Evolutionary conservation across 1,140 invertebrate genomes (phyloP), one percentile per base, ranked within the genome.

Genomic region (Riptortus pedestris): DNA sequence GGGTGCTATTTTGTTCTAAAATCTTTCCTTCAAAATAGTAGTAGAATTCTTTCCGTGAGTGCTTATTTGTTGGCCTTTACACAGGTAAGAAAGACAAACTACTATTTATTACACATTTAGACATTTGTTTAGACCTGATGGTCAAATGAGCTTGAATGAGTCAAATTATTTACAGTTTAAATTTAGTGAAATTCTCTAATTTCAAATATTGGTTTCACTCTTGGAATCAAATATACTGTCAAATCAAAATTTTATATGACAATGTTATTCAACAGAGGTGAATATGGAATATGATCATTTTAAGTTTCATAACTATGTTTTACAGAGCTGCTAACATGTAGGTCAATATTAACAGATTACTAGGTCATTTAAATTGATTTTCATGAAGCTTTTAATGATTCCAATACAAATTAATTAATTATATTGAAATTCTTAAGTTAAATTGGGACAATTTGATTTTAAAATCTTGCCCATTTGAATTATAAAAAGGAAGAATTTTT

Each of bases 41-140:
- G 51, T 18, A 55, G 24, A 55, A 55, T 55, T 7, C 26, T 55
- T 16, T 24, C 51, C 16, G n/a, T 55, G 5, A 55, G 51, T 55
- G 51, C 51, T 11, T 55, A 24, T 27, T 27, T 55, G 7, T 12
- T 55, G 4, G 22, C 51, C 14, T 55, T 55, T 12, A 55, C 51
- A 24, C 20, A 55, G 51, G 51, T 55, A 24, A 55, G 51, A 7
- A 3, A n/a, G 2, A 3, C 18, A n/a, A n/a, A n/a, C 18, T 45
- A 3, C 11, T 45, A 45, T 45, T 45, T 45, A 45, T 12, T 45
- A 45, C 18, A n/a, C 11, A 9, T 38, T 38, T 38, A 9, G 7
- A 38, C 7, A 38, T n/a, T n/a, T n/a, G n/a, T n/a, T n/a, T n/a
- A n/a, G n/a, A n/a, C n/a, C n/a, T n/a, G n/a, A n/a, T n/a, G n/a